Evolutionary conservation across 1,140 invertebrate genomes (phyloP), one percentile per base, ranked within the genome.

Genomic region (Thalassaphorura encarpata): DNA sequence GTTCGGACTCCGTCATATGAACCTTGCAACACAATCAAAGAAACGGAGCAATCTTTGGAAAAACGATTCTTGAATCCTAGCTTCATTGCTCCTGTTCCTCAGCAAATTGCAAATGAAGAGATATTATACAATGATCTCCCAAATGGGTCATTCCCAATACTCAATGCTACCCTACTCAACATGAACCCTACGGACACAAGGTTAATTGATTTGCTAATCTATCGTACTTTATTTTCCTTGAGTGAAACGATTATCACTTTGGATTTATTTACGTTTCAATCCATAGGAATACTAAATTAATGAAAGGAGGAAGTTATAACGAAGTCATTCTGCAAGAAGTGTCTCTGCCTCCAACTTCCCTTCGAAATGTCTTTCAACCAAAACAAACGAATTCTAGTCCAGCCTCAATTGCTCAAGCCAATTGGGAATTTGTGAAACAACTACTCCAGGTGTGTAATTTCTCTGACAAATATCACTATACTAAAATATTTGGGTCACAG

Each of bases 351-450:
- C 29, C 56, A 29, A 31, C 56, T 13, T 63, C 57, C 18, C 45
- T 62, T 16, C 52, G 63, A 28, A 57, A 50, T 52, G 63, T 73
- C 58, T 71, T 71, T 51, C 72, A 70, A 62, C 71, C 70, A 48
- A 79, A 74, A 66, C 69, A 72, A 70, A 58, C 62, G 27, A 83
- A 83, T 61, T 80, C 82, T 61, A 85, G 83, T 58, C 83, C 84
- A 4, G 84, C 87, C 4, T 74, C 87, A n/a, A 87, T 93, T 64
- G 91, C 90, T n/a, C 91, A 97, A 72, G 90, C 90, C 16, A 97
- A 99, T 73, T 95, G 91, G 85, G 91, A 89, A 39, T 99, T 99
- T 76, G 93, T 99, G 19, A 91, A 98, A 69, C 92, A 94, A 68
- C 77, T 99, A 59, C 75, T 99, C 16, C 92, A 92, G 80, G 90